Evolutionary conservation across 2,113 vertebrate species (phyloP).

Genomic region (Lycocorax pyrrhopterus): DNA sequence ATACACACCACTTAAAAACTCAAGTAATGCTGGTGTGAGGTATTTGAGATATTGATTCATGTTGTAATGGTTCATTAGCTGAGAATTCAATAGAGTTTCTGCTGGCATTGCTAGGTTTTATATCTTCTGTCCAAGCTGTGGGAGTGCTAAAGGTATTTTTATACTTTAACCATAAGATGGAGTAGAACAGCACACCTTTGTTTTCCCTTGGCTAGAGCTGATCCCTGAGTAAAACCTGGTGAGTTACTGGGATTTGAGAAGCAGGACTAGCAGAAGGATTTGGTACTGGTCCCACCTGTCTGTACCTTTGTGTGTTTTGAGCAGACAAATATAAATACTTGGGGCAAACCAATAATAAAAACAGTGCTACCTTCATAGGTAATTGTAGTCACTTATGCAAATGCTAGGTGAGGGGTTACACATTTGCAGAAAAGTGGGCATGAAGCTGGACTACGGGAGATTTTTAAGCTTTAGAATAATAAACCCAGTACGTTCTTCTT

Average conservation of each 20-base stretch:
- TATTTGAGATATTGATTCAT: not conserved
- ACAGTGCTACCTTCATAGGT: not conserved
- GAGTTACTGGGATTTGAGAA: not conserved
- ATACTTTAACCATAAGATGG: not conserved
- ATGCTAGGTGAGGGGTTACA: not conserved
- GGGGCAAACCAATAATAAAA: not conserved
- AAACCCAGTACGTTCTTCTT: slow-evolving; percentile 60
- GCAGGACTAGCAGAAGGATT: not conserved
- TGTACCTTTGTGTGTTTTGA: not conserved
- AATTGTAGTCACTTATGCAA: not conserved
- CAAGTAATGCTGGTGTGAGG: not conserved
- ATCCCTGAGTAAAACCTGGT: not conserved
- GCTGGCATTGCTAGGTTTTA: not conserved
- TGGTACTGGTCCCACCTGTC: not conserved
- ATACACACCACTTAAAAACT: not conserved
- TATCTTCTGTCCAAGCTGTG: not conserved
- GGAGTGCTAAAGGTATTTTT: not conserved
- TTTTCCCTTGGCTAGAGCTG: not conserved
- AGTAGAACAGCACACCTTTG: not conserved
- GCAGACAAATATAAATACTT: not conserved
- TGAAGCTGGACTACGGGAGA: not conserved
- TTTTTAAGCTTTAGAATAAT: slow-evolving; percentile 4
- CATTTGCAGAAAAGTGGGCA: not conserved
- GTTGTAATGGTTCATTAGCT: not conserved
- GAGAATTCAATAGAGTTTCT: not conserved